A percentile compares a stretch with the other conserved stretches of the same genome.
Evolutionary conservation across 2,113 vertebrate species (phyloP).

Genomic region (Crotalus horridus): DNA sequence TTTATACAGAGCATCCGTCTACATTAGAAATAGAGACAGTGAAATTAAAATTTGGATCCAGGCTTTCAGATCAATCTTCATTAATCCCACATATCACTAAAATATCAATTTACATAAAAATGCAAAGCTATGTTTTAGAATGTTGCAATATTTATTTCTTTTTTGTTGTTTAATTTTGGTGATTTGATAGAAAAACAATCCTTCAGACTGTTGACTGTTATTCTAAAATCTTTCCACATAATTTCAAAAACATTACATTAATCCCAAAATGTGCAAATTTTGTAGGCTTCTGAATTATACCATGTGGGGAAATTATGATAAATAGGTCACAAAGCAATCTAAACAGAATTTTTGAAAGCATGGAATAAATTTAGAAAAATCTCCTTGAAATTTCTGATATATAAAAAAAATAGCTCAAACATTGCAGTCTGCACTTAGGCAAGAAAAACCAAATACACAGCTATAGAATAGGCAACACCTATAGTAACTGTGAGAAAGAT

Average conservation of each 20-base stretch:
- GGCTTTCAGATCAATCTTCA: not conserved
- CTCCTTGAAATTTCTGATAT: not conserved
- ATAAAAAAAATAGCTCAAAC: not conserved
- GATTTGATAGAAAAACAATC: not conserved
- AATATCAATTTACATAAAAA: not conserved
- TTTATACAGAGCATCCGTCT: not conserved
- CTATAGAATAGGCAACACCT: not conserved
- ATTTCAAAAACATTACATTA: not conserved
- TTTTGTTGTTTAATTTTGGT: not conserved
- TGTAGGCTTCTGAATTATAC: not conserved
- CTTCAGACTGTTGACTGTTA: not conserved
- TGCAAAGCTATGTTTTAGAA: not conserved
- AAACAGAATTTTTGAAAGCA: constrained; percentile 3
- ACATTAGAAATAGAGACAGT: not conserved
- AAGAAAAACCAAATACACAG: not conserved
- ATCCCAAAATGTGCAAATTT: not conserved
- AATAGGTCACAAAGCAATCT: not conserved
- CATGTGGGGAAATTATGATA: not conserved
- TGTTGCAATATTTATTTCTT: not conserved
- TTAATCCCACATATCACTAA: not conserved
- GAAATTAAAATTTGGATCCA: not conserved
- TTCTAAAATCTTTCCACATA: not conserved
- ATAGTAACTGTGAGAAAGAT: not conserved
- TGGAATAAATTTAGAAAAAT: not conserved
- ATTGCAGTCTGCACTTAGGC: not conserved